A percentile compares a stretch with the other conserved stretches of the same genome.
These are phyloP conservation scores for Meteorus colon DNA, from an alignment of 2,888 invertebrate species.

Conservation along the genomic window DNA sequence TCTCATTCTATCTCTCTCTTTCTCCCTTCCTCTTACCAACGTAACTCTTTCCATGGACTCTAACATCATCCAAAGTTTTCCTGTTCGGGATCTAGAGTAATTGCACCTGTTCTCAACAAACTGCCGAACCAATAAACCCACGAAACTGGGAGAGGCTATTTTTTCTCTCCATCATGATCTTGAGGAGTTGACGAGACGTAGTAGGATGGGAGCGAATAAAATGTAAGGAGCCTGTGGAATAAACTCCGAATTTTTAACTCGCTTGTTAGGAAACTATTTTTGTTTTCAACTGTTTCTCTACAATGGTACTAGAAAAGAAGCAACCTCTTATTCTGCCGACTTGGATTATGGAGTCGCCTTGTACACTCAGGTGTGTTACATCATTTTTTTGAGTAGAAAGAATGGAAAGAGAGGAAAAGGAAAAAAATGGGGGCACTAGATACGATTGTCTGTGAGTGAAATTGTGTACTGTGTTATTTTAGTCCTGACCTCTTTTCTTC, in stretches of 20 bases:
- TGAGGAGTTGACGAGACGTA: neutral
- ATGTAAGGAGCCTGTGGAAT: neutral
- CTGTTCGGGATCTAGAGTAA: neutral
- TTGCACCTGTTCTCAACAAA: constrained; percentile 10
- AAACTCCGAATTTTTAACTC: neutral
- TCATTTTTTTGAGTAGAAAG: neutral
- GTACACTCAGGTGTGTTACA: neutral
- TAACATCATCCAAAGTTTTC: constrained; percentile 12
- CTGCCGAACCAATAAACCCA: constrained; percentile 4
- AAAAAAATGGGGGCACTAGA: neutral
- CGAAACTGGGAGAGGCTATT: neutral
- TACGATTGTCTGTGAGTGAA: neutral
- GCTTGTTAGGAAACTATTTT: constrained; percentile 13
- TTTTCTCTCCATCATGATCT: neutral
- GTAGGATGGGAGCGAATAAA: neutral
- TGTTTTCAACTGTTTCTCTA: neutral
- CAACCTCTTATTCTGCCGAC: neutral
- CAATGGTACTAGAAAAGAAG: neutral
- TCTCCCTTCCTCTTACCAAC: neutral
- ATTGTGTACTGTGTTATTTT: neutral
- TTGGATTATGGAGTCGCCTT: neutral
- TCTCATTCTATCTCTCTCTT: constrained; percentile 15
- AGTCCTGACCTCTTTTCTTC: constrained; percentile 11
- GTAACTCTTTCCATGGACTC: constrained; percentile 9
- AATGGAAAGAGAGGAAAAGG: neutral